phyloP scores from a whole-genome alignment of 2,888 invertebrate species.

The Acrobasis suavella region DNA sequence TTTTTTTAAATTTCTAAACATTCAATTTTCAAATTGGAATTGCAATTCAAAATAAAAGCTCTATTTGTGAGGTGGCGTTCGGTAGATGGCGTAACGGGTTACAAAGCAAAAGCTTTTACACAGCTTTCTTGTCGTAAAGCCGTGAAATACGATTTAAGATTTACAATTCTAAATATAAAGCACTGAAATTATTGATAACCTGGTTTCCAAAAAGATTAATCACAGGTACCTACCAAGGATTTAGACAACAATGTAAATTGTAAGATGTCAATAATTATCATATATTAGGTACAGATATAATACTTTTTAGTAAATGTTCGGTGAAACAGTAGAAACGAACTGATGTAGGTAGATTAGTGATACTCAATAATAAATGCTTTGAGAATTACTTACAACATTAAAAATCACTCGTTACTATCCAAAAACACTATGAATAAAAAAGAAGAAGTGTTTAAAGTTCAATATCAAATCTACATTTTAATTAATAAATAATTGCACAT shows the following conservation, averaged over 20 bases:
- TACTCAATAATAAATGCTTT: too few species aligned
- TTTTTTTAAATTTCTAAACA: background rate
- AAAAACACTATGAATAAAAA: too few species aligned
- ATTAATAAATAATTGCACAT: too few species aligned
- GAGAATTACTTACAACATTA: too few species aligned
- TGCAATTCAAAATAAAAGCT: slow-evolving; percentile 1
- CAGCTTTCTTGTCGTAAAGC: slow-evolving; percentile 33
- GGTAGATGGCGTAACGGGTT: slow-evolving; percentile 66
- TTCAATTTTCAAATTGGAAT: slow-evolving; percentile 4
- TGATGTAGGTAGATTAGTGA: too few species aligned
- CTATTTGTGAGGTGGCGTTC: slow-evolving; percentile 25
- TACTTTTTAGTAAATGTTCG: too few species aligned
- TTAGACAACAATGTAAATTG: slow-evolving; percentile 10
- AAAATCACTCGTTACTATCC: too few species aligned
- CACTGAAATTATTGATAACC: slow-evolving; percentile 54
- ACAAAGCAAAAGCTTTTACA: slow-evolving; percentile 50
- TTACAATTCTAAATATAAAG: slow-evolving; percentile 47
- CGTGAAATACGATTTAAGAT: slow-evolving; percentile 24
- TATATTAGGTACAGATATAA: too few species aligned
- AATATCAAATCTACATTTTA: too few species aligned
- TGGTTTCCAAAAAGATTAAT: slow-evolving; percentile 36
- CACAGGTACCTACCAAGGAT: slow-evolving; percentile 36
- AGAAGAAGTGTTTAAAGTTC: too few species aligned
- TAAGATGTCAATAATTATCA: too few species aligned
- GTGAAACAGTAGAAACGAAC: too few species aligned